Base-by-base conservation (phyloP, 2,888 invertebrate genomes). In the Morpho helenor region DNA sequence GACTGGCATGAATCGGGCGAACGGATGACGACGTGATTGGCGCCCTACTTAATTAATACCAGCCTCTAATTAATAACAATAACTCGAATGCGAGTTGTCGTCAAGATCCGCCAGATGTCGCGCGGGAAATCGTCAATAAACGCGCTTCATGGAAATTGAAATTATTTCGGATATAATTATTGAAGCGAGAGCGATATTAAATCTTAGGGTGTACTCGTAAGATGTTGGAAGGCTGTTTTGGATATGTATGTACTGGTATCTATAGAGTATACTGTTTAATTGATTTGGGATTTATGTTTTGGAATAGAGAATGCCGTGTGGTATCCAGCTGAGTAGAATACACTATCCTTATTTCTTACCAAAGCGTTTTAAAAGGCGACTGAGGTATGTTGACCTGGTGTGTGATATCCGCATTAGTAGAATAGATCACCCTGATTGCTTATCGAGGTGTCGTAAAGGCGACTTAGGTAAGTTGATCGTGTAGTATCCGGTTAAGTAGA, bases 51-150 rank as follows among this genome's bases (percentile, higher is more conserved):
- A 88, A 89, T 89, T 89, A 88, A 85, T 85, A 80, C 84, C 74
- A 79, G 77, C 79, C 80, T 72, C 85, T 89, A 88, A 89, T 89
- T 89, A 89, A 89, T 88, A 89, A 87, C 84, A 88, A 88, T 89
- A 88, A 87, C 83, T 86, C 79, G 72, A 73, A 74, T 74, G 74
- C 69, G 75, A 74, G 72, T 77, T 78, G 76, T 79, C 77, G 75
- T 68, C 63, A 67, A 73, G 73, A 78, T 77, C 74, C 69, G 74
- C 78, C 86, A 88, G 87, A 86, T 89, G 89, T 83, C 88, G 87
- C 66, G 49, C 57, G 53, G 57, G 51, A 45, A 50, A 47, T 59
- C 62, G 54, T 58, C 64, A 51, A 66, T 82, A 80, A 62, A 66
- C 56, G 61, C 62, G 60, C 67, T 64, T 62, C 66, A 64, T 61